These are phyloP conservation scores for Prenolepis imparis DNA, from an alignment of 2,888 invertebrate genomes.

Conservation along the genomic window DNA sequence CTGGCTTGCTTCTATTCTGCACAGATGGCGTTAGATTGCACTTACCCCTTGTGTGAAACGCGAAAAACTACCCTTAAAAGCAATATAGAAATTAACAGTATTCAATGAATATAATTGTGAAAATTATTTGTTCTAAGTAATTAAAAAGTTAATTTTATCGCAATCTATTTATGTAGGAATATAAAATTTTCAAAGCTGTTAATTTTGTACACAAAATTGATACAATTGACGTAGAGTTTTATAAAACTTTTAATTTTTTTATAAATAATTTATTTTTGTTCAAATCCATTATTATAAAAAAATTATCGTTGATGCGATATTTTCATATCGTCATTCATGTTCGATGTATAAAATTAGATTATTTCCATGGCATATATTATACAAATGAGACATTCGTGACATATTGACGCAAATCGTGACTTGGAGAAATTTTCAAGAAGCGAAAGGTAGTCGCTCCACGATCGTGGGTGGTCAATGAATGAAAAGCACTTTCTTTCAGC, in stretches of 20 bases:
- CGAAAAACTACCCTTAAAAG: conserved; percentile 26
- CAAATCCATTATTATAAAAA: not conserved
- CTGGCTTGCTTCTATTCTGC: conserved; percentile 46
- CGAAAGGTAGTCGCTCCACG: conserved; percentile 40
- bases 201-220: not conserved
- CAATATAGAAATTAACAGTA: not conserved
- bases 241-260: not conserved
- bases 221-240: not conserved
- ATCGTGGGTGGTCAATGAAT: conserved; percentile 66
- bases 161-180: not conserved
- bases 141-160: not conserved
- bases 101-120: not conserved
- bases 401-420: not conserved
- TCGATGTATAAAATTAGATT: not conserved
- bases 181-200: not conserved
- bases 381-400: not conserved
- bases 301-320: not conserved
- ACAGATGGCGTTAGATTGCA: conserved; percentile 67
- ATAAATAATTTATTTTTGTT: not conserved
- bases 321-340: not conserved
- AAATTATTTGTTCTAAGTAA: not conserved
- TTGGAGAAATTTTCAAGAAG: conserved; percentile 27
- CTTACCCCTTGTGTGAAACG: conserved; percentile 38
- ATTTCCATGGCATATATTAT: not conserved
- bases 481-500: conserved; percentile 68